Evolutionary conservation across 2,888 invertebrate genomes (phyloP).

Genomic region (Latrodectus hesperus): DNA sequence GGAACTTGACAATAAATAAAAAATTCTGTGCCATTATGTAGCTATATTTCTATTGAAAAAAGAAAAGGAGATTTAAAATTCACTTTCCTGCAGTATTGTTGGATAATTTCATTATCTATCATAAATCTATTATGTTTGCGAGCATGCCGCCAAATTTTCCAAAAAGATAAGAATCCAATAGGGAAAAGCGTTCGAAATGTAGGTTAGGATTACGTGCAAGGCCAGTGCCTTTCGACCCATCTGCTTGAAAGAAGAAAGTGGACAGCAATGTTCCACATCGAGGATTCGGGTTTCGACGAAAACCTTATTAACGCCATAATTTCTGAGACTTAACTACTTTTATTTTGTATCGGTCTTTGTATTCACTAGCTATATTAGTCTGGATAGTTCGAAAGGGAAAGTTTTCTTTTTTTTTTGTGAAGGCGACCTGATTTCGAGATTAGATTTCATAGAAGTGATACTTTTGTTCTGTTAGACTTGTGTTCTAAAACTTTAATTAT

Average conservation of each 20-base stretch:
- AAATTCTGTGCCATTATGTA: too few relatives aligned
- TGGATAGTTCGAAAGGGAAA: not conserved
- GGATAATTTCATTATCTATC: not conserved
- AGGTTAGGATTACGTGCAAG: conserved; percentile 31
- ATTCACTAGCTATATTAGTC: not conserved
- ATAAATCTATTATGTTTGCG: not conserved
- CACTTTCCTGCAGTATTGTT: too few relatives aligned
- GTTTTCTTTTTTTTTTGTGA: not conserved
- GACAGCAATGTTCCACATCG: conserved; percentile 11
- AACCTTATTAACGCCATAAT: not conserved
- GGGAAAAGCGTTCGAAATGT: conserved; percentile 37
- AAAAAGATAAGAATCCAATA: not conserved
- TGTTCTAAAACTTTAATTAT: too few relatives aligned
- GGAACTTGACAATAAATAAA: too few relatives aligned
- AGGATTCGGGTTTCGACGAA: not conserved
- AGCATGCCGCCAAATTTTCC: not conserved
- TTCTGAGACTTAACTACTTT: not conserved
- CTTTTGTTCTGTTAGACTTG: not conserved
- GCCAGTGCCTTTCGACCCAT: conserved; percentile 44
- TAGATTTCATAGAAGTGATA: not conserved
- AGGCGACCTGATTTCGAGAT: not conserved
- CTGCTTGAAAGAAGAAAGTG: conserved; percentile 14
- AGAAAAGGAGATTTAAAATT: too few relatives aligned
- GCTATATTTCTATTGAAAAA: too few relatives aligned
- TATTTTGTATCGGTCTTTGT: not conserved